Evolutionary conservation across 2,797 vertebrate species (phyloP), one percentile per base, ranked within the genome.

Genomic region (Coreius guichenoti): DNA sequence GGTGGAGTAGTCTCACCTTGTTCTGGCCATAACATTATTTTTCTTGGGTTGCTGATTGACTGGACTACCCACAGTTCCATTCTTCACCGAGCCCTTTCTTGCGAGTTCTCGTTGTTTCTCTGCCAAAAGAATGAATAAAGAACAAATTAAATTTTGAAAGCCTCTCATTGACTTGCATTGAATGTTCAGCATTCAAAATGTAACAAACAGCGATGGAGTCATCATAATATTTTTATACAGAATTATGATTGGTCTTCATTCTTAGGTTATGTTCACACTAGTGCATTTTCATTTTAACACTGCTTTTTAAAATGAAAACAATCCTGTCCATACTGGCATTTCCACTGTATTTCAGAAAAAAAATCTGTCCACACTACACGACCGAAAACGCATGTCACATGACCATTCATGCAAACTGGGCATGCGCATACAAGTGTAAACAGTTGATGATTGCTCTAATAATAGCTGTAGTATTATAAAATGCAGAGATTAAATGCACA

Each of bases 11-110:
- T 14, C 88, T 93, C 95, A 99, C 98, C 98, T 97, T 94, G 98
- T 99, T 91, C 98, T 95, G 90, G 97, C 97, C 96, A 97, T 97
- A 80, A 97, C 96, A 0, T 96, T 97, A 91, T 97, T 99, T 95
- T 99, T 99, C 95, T 99, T 99, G 88, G 98, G 98, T 88, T 99
- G 98, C 80, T 99, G 98, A 93, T 97, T 99, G 92, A 99, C 97
- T 0, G 98, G 98, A 91, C 98, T 99, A 87, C 97, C 97, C 94
- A 97, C 96, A 31, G 95, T 97, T 87, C 98, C 96, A 0, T 98
- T 99, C 94, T 99, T 99, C 93, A 97, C 95, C 0, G 97, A 98
- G 4, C 97, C 97, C 94, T 99, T 99, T 90, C 97, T 96, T 92
- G 97, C 97, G 88, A 99, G 94, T 88, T 99, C 98, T 91, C 98